Conservation (phyloP, 2,888 invertebrate genomes). For the Tipula confusa region DNA sequence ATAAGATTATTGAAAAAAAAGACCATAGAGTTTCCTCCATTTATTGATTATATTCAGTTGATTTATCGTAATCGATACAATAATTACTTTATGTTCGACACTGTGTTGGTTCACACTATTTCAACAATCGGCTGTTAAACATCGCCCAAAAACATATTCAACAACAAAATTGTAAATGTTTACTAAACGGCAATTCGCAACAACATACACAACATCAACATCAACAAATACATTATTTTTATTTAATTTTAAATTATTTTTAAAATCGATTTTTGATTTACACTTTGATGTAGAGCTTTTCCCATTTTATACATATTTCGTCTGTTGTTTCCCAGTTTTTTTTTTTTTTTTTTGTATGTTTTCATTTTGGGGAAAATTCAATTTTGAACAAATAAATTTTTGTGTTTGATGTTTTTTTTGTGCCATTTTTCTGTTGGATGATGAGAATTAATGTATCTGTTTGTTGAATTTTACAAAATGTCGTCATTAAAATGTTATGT, state of each 20-base stretch:
- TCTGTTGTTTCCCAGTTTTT: neutral
- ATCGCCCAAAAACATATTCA: neutral
- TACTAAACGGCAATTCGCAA: neutral
- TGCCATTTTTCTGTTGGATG: neutral
- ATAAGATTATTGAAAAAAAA: no score
- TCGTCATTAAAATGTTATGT: neutral
- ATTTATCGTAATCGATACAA: no score
- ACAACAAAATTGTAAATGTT: neutral
- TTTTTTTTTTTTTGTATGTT: neutral
- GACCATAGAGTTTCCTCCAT: no score
- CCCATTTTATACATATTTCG: neutral
- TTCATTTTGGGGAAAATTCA: slow-evolving; percentile 5
- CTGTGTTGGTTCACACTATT: no score
- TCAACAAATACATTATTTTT: slow-evolving; percentile 1
- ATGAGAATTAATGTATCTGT: slow-evolving; percentile 25
- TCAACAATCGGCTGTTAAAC: neutral
- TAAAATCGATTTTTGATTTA: slow-evolving; percentile 15
- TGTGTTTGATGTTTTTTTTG: neutral
- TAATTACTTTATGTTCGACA: no score
- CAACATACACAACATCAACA: neutral
- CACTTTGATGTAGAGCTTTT: neutral
- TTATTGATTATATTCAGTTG: no score
- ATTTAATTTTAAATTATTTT: slow-evolving; percentile 20
- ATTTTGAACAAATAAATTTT: neutral
- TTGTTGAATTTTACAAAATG: slow-evolving; percentile 12